A percentile compares a stretch with the other conserved stretches of the same genome.
phyloP scores from a whole-genome alignment of 2,113 vertebrate species.

The Acrocephalus arundinaceus region DNA sequence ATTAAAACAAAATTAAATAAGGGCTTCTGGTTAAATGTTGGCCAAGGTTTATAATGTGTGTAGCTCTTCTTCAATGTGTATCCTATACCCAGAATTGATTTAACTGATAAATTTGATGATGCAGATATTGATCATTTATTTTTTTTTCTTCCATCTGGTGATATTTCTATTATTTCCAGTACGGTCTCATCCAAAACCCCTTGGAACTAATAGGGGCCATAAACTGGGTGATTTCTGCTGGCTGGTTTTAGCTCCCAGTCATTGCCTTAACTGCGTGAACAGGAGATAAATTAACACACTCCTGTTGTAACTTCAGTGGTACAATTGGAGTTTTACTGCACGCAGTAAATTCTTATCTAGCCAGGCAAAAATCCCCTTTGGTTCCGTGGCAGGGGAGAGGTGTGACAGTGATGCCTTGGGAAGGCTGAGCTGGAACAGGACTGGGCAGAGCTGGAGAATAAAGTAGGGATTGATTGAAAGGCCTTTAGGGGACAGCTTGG shows the following conservation, averaged over 20 bases:
- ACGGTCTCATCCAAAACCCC: neutral
- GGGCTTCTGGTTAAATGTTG: neutral
- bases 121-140: neutral
- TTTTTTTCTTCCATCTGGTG: neutral
- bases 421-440: too few species aligned
- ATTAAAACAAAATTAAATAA: neutral
- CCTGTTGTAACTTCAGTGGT: neutral
- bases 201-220: neutral
- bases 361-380: neutral
- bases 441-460: neutral
- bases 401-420: too few species aligned
- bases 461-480: neutral
- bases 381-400: neutral
- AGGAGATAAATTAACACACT: conserved; percentile 15
- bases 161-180: neutral
- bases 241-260: neutral
- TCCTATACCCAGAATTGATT: neutral
- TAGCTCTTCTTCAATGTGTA: neutral
- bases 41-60: neutral
- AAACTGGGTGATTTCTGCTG: conserved; percentile 6
- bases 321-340: neutral
- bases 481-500: too few species aligned
- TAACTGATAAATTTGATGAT: neutral
- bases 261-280: neutral
- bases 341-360: neutral